Evolutionary conservation across 2,888 invertebrate genomes (phyloP), one percentile per base, ranked within the genome.

Genomic region (Chouioia cunea): DNA sequence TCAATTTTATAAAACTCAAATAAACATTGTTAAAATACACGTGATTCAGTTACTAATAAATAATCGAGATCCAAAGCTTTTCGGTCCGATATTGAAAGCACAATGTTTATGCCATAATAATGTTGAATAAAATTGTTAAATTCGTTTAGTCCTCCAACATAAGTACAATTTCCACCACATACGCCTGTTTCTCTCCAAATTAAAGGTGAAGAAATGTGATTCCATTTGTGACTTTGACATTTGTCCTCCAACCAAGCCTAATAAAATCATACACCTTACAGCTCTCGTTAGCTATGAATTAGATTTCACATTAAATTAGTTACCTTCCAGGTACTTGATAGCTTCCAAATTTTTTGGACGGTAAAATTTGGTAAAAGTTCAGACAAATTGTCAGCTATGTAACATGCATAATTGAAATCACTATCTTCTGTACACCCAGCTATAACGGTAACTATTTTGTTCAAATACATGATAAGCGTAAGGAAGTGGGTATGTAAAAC

Each of bases 61-160:
- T 79, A 79, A 66, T 85, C 82, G 18, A 74, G 71, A 60, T 80
- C 75, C 16, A 86, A 63, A 15, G 76, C 74, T 50, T 78, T 57
- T 22, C 83, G 70, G 48, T 86, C 83, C 12, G 79, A 73, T 71
- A 78, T 77, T 10, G 80, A 76, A 20, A 87, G 77, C 50, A 77
- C 65, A 2, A 83, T 83, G 73, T 83, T 81, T 15, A 87, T 75
- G 3, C 86, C 86, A 76, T 91, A 91, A 82, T 90, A 91, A 46
- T 90, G 88, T 80, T 88, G 86, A 76, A 89, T 87, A 76, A 90
- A 90, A 79, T 91, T 89, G 84, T 89, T 87, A 85, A 91, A 91
- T 67, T 90, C 88, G 50, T 87, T 82, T 3, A 88, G 85, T 57
- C 89, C 88, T 8, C 91, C 91, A n/a, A 91, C 88, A 56, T 90